Evolutionary conservation across 1,140 invertebrate species (phyloP), one percentile per base, ranked within the genome.

Genomic region (Calephelis nemesis): DNA sequence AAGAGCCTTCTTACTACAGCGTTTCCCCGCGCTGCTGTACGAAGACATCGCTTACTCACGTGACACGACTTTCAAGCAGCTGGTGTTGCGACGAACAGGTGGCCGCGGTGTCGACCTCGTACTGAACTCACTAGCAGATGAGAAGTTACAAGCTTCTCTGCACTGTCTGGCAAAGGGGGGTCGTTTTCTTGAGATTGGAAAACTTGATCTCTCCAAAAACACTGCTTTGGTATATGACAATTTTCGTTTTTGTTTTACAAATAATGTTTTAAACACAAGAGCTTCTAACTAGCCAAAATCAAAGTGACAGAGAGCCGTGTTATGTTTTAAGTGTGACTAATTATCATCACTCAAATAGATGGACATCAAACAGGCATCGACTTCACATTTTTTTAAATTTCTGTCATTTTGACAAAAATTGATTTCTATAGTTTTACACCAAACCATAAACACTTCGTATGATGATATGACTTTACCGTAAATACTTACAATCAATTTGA

Each of bases 181-280:
- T 47, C 94, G 98, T 47, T 99, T 99, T 93, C 92, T 99, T 40
- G 98, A 99, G 93, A 99, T 99, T 78, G 98, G 98, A 71, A 99
- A 99, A 92, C 97, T 96, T 73, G 98, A 99, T 93, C 90, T 99
- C 40, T 97, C 97, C 7, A 98, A 98, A 9, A 13, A 63, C 62
- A 63, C 71, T 4, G 65, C 64, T 13, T 68, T 70, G 49, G 71
- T 65, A 11, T 65, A 65, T 45, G 42, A 15, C 7, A 6, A 30
- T 30, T 30, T 30, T 30, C 3, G 4, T 30, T 30, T 30, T 30
- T 19, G 19, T 19, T 19, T 1, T 19, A 19, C 19, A 7, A 6
- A 15, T 8, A 7, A 7, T 8, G 8, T 42, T 8, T 8, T 5
- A n/a, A 15, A 78, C 97, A 99, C 86, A 95, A 76, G 4, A 65